Evolutionary conservation across 30 jellyfish, hydroid and myxozoan genomes (phyloP), one percentile per base, ranked within the genome.

Genomic region (Euphysa ruthae): DNA sequence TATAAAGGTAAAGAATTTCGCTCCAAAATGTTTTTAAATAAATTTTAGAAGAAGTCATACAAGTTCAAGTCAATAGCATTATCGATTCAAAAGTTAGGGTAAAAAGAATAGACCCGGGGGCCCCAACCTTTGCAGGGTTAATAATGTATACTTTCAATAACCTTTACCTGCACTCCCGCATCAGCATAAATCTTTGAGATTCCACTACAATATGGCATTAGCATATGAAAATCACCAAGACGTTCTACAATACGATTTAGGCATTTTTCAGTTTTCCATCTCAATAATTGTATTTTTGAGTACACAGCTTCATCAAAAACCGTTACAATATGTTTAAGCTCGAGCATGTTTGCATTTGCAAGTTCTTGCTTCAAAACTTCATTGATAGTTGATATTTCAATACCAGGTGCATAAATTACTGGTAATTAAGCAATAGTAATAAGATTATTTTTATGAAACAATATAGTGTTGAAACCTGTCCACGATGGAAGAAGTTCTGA

Each of bases 131-230:
- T n/a, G n/a, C n/a, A n/a, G n/a, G n/a, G n/a, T n/a, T n/a, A n/a
- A n/a, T n/a, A n/a, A n/a, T n/a, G n/a, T n/a, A n/a, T n/a, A n/a
- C n/a, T n/a, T n/a, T n/a, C n/a, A n/a, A n/a, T n/a, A n/a, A n/a
- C n/a, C n/a, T 38, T 68, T 44, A 6, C 80, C 56, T 63, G 73
- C 27, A 63, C 30, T 5, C 76, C 76, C 4, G 76, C 76, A 63
- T 63, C 30, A 4, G 15, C 6, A 38, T 27, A 63, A 5, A 28
- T 6, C 28, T 32, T 7, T 3, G 76, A 16, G 13, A 63, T 63
- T 4, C 72, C 76, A 4, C 28, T 14, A 5, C 8, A 5, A 16
- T 27, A 63, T n/a, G 76, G 34, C 76, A 63, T 63, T 12, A 14
- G 6, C 15, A 32, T 26, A 32, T 63, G 76, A 38, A 63, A 63